phyloP scores from a whole-genome alignment of 2,113 vertebrate species.

The Dipodomys spectabilis region DNA sequence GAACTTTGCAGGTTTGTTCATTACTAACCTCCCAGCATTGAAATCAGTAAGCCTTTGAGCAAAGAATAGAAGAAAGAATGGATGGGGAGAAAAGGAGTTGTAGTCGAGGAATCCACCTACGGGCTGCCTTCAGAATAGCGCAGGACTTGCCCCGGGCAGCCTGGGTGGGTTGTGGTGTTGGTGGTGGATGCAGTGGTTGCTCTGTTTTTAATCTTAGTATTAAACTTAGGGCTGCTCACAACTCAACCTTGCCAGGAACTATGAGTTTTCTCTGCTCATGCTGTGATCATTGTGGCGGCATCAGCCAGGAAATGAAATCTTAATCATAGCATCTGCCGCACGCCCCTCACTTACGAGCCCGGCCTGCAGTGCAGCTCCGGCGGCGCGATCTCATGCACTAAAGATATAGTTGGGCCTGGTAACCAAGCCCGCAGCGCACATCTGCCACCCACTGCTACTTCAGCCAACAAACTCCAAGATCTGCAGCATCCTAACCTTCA shows the following conservation, averaged over 20 bases:
- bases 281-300: constrained; percentile 55
- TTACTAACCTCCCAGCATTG: neutral
- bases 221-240: constrained; percentile 43
- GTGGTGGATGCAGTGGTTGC: neutral
- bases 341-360: constrained; percentile 63
- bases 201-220: constrained; percentile 58
- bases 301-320: constrained; percentile 76
- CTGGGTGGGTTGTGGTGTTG: neutral
- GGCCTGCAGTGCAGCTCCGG: constrained; percentile 68
- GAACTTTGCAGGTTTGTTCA: neutral
- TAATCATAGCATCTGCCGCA: constrained; percentile 68
- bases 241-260: constrained; percentile 58
- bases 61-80: neutral
- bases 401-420: constrained; percentile 42
- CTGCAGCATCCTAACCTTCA: constrained; percentile 32
- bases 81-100: neutral
- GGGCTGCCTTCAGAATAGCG: no score
- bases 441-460: neutral
- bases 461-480: constrained; percentile 53
- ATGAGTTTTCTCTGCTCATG: constrained; percentile 22
- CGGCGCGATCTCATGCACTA: constrained; percentile 46
- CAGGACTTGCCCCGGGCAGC: neutral
- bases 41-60: neutral
- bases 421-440: neutral
- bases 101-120: no score